Evolutionary conservation across 2,888 invertebrate genomes (phyloP).

Genomic region (Tinea semifulvella): DNA sequence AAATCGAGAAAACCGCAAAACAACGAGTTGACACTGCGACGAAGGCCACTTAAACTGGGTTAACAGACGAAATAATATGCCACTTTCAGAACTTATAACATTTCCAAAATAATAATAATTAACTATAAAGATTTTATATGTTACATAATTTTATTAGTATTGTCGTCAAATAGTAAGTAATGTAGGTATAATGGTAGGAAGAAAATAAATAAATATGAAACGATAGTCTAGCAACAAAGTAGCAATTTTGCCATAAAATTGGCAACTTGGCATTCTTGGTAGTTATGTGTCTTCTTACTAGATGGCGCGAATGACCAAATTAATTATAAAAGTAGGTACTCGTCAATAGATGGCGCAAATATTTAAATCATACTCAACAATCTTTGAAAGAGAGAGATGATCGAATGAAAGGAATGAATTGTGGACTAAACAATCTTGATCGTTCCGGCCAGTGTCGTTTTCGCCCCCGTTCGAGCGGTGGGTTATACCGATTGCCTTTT

Average conservation of each 20-base stretch:
- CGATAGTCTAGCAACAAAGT: too few species aligned
- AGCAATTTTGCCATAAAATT: too few species aligned
- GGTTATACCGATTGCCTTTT: neutral
- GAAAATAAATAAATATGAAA: too few species aligned
- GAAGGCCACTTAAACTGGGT: constrained; percentile 13
- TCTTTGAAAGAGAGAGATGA: constrained; percentile 10
- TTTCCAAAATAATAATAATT: too few species aligned
- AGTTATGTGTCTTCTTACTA: too few species aligned
- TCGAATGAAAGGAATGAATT: constrained; percentile 11
- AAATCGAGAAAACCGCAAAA: constrained; percentile 28
- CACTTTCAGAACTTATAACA: too few species aligned
- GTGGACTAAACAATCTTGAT: constrained; percentile 13
- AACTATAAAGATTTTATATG: too few species aligned
- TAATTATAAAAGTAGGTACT: neutral
- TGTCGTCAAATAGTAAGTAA: too few species aligned
- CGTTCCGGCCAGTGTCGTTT: constrained; percentile 12
- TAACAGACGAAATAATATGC: constrained; percentile 1
- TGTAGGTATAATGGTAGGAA: too few species aligned
- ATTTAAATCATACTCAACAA: constrained; percentile 1
- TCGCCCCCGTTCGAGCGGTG: constrained; percentile 9
- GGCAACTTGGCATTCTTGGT: too few species aligned
- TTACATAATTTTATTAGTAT: too few species aligned
- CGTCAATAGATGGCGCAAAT: constrained; percentile 8
- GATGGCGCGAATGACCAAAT: neutral
- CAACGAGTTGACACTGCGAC: constrained; percentile 16